phyloP scores from a whole-genome alignment of 1,140 invertebrate species.

The Micrasema minimum region DNA sequence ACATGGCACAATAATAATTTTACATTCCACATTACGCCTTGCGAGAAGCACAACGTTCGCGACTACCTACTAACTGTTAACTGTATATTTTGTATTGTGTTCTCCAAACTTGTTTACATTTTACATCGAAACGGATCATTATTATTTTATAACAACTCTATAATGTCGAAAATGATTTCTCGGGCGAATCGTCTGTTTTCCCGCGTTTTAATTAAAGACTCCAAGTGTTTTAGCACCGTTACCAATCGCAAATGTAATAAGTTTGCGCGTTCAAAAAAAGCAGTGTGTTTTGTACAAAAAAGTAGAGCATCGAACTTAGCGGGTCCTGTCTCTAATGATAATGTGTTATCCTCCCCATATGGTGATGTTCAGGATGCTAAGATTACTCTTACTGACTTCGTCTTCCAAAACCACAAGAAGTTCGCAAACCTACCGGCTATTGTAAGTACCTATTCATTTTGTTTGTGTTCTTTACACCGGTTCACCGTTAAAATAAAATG shows the following conservation, averaged over 20 bases:
- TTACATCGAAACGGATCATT: background rate
- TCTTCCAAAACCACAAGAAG: constrained; percentile 65
- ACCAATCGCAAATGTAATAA: background rate
- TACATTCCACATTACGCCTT: no score
- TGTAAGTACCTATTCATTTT: constrained; percentile 62
- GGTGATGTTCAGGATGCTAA: constrained; percentile 65
- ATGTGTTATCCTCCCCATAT: constrained; percentile 63
- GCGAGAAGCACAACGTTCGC: no score
- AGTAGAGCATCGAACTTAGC: constrained; percentile 57
- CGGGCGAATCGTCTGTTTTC: constrained; percentile 13
- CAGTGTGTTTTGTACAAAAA: constrained; percentile 6
- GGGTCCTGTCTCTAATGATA: constrained; percentile 57
- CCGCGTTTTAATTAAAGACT: background rate
- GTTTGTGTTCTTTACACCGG: no score
- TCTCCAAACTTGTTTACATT: no score
- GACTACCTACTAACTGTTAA: no score
- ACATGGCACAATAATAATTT: background rate
- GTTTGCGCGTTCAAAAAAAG: background rate
- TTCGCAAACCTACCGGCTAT: constrained; percentile 67
- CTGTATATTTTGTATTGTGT: no score
- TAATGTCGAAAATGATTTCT: constrained; percentile 12
- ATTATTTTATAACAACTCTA: no score
- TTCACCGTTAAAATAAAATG: no score
- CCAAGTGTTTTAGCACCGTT: constrained; percentile 17
- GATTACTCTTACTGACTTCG: constrained; percentile 65